Base-by-base conservation (phyloP, 2,797 vertebrate species). In the Melanotaenia maccullochi region DNA sequence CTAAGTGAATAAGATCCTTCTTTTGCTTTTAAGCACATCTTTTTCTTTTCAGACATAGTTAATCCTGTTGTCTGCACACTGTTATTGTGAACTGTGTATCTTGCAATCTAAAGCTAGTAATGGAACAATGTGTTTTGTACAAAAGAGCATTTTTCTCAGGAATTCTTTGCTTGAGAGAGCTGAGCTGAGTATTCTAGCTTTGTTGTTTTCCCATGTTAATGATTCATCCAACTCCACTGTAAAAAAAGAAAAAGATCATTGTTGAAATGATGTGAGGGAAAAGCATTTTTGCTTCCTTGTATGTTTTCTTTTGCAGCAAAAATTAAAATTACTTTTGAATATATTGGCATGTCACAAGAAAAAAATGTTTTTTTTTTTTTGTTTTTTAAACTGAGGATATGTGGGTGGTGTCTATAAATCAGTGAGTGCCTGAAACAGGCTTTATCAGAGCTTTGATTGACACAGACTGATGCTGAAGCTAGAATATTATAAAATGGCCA, bases 41-140 rank as follows among this genome's bases (percentile, higher is more conserved):
- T 60, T 65, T 20, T 47, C 9, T 51, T 6, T 30, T 22, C 2
- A 56, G 1, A 30, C 7, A 13, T 30, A 4, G 11, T 52, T 49
- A 33, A 12, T 38, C 58, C 30, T 20, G 13, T 42, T 47, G 33
- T 30, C 18, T 57, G 30, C n/a, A 30, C 2, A 24, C 35, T 64
- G 25, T 59, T 56, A 25, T 32, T 57, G 59, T 64, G 59, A 47
- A 49, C 8, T n/a, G 52, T 22, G 35, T 24, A 60, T 60, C 69
- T 61, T 58, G 14, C 33, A 6, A 14, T 57, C 4, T 9, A 20
- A 6, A 22, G 20, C 47, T 49, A 8, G 7, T 9, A n/a, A n/a
- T 49, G 47, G 8, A 49, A 22, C 47, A 32, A 44, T 62, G 22
- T 35, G 0, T 65, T 42, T 59, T 62, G 7, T 25, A 60, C 24